phyloP scores from a whole-genome alignment of 1,140 invertebrate species.

The Drosophila kohkoa region DNA sequence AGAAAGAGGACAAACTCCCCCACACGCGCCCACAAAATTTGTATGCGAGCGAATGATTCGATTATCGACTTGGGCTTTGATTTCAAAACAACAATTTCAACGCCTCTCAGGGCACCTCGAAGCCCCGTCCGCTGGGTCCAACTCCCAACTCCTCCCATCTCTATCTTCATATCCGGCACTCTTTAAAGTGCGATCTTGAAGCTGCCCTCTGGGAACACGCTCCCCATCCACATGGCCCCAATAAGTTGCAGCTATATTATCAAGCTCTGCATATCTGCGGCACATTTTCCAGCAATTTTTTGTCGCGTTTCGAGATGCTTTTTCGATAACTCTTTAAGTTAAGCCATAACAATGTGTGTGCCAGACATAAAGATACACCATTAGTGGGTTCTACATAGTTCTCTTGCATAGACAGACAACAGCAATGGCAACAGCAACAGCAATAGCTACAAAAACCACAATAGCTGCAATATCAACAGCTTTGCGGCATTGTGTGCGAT shows the following conservation, averaged over 20 bases:
- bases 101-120: not conserved
- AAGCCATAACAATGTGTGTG: constrained; percentile 62
- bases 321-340: constrained; percentile 65
- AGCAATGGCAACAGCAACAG: not conserved
- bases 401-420: constrained; percentile 16
- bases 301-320: constrained; percentile 39
- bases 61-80: constrained; percentile 66
- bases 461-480: constrained; percentile 15
- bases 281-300: constrained; percentile 17
- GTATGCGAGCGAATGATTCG: constrained; percentile 61
- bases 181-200: constrained; percentile 32
- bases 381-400: constrained; percentile 43
- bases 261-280: constrained; percentile 31
- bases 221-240: not conserved
- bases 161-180: not conserved
- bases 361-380: constrained; percentile 58
- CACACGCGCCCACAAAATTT: constrained; percentile 48
- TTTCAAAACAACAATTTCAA: constrained; percentile 39
- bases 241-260: constrained; percentile 32
- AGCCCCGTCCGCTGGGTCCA: not conserved
- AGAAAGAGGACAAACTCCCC: not conserved
- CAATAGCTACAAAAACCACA: not conserved
- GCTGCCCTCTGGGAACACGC: constrained; percentile 13
- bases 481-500: constrained; percentile 28
- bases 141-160: constrained; percentile 11